Base-by-base conservation (phyloP, 2,888 invertebrate species). In the Latheticus oryzae region DNA sequence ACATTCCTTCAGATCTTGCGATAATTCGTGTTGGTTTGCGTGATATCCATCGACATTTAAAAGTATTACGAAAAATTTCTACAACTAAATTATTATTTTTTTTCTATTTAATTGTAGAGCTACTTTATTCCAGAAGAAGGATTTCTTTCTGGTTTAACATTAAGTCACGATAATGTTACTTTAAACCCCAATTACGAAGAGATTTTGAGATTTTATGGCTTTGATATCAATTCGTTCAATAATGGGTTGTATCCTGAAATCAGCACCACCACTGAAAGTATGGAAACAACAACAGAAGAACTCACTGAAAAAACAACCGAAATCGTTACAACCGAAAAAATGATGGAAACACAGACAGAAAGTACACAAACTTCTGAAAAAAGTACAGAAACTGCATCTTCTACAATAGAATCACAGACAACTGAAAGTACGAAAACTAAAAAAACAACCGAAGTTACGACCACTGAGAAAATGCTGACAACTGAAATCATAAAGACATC, bases 51-150 rank as follows among this genome's bases (percentile, higher is more conserved):
- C 83, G 91, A 45, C 86, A 90, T 68, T 82, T 93, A 52, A 86
- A 91, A 83, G 93, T 92, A 45, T 19, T 40, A 26, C 9, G 23
- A 15, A 35, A 17, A 24, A 30, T 21, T 5, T 15, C 12, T 28
- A 5, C 24, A 30, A 19, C 21, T 5, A 19, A 19, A 19, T 37
- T 16, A 38, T 32, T 17, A 45, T 7, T n/a, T n/a, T n/a, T n/a
- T n/a, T n/a, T n/a, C 11, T 17, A 13, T 13, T 35, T 17, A 7
- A 30, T 26, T 81, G 58, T 81, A 90, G 93, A 92, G 90, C 40
- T 93, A 93, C 74, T 90, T 93, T 70, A 89, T 91, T 57, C 88
- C 89, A 9, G 86, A 87, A 68, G 91, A 93, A 72, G 92, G 92
- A 24, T 92, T 92, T 62, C 80, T 93, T 1, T 90, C 90, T 7